Percentiles rank a stretch among this genome's conserved stretches.
Conservation (phyloP, 2,888 invertebrate genomes). For the Glaucopsyche alexis region DNA sequence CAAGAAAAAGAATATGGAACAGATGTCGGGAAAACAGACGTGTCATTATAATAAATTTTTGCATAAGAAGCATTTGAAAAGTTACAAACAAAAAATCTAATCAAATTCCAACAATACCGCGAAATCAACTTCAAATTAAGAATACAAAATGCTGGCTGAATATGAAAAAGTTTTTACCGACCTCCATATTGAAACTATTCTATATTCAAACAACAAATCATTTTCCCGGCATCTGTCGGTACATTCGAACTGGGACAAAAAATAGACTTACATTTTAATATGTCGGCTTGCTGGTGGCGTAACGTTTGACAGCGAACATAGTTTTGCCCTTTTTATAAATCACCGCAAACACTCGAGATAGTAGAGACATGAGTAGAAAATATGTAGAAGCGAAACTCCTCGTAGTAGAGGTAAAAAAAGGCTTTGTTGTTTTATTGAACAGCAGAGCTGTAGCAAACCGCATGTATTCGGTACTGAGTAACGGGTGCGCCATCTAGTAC, state of each 20-base stretch:
- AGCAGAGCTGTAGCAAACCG: too few relatives aligned
- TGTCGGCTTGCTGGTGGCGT: conserved; percentile 19
- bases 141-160: conserved; percentile 11
- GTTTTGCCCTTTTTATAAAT: conserved; percentile 54
- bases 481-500: too few relatives aligned
- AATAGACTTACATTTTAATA: conserved; percentile 30
- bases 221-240: conserved; percentile 11
- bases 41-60: not conserved
- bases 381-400: not conserved
- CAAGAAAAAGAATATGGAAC: not conserved
- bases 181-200: conserved; percentile 9
- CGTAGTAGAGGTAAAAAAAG: too few relatives aligned
- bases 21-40: not conserved
- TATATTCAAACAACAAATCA: conserved; percentile 17
- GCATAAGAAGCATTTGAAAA: not conserved
- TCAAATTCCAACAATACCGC: not conserved
- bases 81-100: not conserved
- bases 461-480: too few relatives aligned
- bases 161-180: not conserved
- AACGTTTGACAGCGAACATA: conserved; percentile 24
- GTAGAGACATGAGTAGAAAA: not conserved
- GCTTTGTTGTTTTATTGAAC: not conserved
- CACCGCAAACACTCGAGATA: conserved; percentile 52
- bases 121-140: conserved; percentile 14
- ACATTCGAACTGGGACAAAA: conserved; percentile 16